Base-by-base conservation (phyloP, 2,888 invertebrate species). In the Agrotis exclamationis region DNA sequence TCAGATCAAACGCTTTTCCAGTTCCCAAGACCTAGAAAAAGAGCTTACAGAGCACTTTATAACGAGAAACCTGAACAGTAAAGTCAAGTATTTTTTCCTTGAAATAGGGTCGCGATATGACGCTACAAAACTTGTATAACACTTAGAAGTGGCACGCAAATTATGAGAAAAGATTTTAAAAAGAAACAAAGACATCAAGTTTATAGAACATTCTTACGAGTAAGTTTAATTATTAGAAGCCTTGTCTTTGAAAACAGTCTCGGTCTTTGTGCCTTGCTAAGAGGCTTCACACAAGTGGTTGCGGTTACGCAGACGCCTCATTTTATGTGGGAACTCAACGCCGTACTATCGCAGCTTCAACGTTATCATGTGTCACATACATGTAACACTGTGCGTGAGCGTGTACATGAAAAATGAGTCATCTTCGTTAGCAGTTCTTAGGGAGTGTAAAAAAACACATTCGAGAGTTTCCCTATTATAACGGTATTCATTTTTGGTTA, bases 141-240 rank as follows among this genome's bases (percentile, higher is more conserved):
- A 71, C 69, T 82, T 66, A 79, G 70, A 70, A 74, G 68, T 78
- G 80, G 76, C 77, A 82, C 78, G 80, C 70, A 86, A 85, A 84
- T 87, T 84, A 80, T 66, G 82, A 80, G 73, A 79, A 82, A 72
- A 75, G 56, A 76, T 82, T 79, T 78, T 20, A 72, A 84, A 87
- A 85, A 83, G 80, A 81, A 87, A 85, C 83, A 86, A 85, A 86
- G 80, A 81, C 71, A 76, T 79, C 28, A 70, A 65, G 53, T 65
- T 63, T 72, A 50, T 76, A 80, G 79, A 84, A 83, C 79, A 82
- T 83, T 84, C 76, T 80, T 80, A 75, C 81, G 80, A 87, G 82
- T 83, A 79, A 83, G 74, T 87, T 86, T 88, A 88, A 88, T 88
- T 88, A 88, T 88, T 88, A 88, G 82, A 76, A 79, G 67, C 60